Evolutionary conservation across 2,797 vertebrate species (phyloP).

Genomic region (Monodelphis domestica): DNA sequence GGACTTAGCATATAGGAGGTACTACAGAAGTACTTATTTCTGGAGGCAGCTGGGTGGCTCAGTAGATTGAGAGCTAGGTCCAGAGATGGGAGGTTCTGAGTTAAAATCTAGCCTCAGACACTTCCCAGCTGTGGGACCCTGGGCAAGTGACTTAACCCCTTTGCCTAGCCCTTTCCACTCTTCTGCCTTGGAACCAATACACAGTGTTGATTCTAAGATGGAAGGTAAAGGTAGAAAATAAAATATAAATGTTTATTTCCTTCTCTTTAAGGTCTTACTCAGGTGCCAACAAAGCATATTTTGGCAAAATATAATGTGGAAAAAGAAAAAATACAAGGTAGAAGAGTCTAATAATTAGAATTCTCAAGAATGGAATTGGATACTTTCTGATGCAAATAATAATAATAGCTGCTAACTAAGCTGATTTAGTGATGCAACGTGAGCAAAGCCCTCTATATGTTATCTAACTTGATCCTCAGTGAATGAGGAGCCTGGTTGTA

Average conservation of each 20-base stretch:
- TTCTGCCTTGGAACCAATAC: too few species aligned
- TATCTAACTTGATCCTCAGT: not conserved
- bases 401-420: too few species aligned
- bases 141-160: too few species aligned
- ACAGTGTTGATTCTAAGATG: too few species aligned
- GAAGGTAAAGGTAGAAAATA: too few species aligned
- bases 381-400: not conserved
- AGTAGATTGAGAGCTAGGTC: too few species aligned
- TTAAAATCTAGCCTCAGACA: too few species aligned
- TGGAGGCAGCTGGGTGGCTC: too few species aligned
- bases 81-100: too few species aligned
- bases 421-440: not conserved
- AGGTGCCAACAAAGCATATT: not conserved
- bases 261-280: not conserved
- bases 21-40: not conserved
- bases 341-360: not conserved
- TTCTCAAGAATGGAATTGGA: not conserved
- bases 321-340: not conserved
- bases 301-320: not conserved
- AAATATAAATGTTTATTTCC: not conserved
- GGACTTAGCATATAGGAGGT: not conserved
- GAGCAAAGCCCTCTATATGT: not conserved
- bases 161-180: too few species aligned
- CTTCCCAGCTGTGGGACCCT: too few species aligned
- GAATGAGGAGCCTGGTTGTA: not conserved